phyloP scores from a whole-genome alignment of 2,797 vertebrate genomes.

The Mallotus villosus region DNA sequence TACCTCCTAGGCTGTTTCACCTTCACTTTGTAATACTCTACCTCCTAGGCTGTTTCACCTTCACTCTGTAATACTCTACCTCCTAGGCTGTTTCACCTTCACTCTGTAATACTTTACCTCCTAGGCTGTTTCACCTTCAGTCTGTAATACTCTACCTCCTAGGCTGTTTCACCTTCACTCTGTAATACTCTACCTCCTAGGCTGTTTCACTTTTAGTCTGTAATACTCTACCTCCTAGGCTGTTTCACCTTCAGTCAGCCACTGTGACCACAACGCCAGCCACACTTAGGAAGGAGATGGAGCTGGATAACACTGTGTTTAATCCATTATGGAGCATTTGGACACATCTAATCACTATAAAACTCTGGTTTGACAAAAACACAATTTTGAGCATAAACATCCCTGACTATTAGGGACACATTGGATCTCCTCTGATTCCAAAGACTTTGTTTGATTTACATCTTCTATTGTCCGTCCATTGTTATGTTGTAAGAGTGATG shows the following conservation, averaged over 20 bases:
- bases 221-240: constrained; percentile 70
- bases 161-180: constrained; percentile 65
- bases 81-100: constrained; percentile 60
- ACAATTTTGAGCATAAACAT: too few relatives aligned
- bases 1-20: constrained; percentile 69
- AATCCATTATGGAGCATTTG: neutral
- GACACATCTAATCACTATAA: neutral
- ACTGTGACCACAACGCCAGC: constrained; percentile 52
- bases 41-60: constrained; percentile 66
- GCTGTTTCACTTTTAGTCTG: too few relatives aligned
- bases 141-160: constrained; percentile 68
- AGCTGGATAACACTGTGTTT: too few relatives aligned
- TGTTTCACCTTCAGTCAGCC: constrained; percentile 71
- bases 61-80: constrained; percentile 73
- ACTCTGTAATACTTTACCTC: constrained; percentile 70
- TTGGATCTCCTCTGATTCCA: too few relatives aligned
- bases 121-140: too few relatives aligned
- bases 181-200: constrained; percentile 69
- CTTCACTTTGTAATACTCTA: constrained; percentile 70
- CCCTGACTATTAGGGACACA: too few relatives aligned
- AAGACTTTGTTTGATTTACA: too few relatives aligned
- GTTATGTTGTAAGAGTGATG: too few relatives aligned
- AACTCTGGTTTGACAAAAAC: too few relatives aligned
- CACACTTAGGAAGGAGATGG: constrained; percentile 7
- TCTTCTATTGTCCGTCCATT: too few relatives aligned